Evolutionary conservation across 2,888 invertebrate species (phyloP).

Genomic region (Erannis defoliaria): DNA sequence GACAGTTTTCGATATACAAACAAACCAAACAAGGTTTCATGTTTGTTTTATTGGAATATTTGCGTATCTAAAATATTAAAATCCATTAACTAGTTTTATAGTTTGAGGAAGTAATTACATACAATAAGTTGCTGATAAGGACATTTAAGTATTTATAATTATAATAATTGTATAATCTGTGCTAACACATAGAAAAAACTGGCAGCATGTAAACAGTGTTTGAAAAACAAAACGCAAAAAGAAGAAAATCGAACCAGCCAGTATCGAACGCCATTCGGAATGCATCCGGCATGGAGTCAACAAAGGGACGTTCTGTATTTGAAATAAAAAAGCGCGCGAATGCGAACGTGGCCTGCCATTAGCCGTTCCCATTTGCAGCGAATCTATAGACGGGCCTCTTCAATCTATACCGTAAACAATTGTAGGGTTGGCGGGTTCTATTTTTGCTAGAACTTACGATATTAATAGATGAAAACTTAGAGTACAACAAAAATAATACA

Average conservation of each 20-base stretch:
- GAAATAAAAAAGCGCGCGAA: constrained; percentile 81
- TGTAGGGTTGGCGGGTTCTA: constrained; percentile 59
- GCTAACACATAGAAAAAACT: constrained; percentile 52
- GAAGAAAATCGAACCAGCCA: constrained; percentile 62
- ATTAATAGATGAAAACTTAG: too few species aligned
- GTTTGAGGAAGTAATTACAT: not conserved
- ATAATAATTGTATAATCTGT: not conserved
- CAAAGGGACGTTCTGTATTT: constrained; percentile 81
- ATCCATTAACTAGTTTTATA: too few species aligned
- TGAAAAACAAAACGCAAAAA: constrained; percentile 67
- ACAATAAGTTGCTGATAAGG: too few species aligned
- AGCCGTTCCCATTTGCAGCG: constrained; percentile 80
- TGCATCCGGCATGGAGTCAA: constrained; percentile 77
- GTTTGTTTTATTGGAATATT: constrained; percentile 1
- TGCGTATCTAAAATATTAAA: too few species aligned
- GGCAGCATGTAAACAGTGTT: constrained; percentile 48
- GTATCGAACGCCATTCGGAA: constrained; percentile 79
- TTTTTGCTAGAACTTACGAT: not conserved
- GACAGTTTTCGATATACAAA: not conserved
- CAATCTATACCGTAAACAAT: constrained; percentile 82
- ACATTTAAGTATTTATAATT: too few species aligned
- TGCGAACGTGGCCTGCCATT: constrained; percentile 80
- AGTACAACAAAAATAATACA: too few species aligned
- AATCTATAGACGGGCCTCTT: constrained; percentile 79
- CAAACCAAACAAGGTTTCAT: not conserved